Evolutionary conservation across 1,140 invertebrate genomes (phyloP).

Genomic region (Zaprionus capensis): DNA sequence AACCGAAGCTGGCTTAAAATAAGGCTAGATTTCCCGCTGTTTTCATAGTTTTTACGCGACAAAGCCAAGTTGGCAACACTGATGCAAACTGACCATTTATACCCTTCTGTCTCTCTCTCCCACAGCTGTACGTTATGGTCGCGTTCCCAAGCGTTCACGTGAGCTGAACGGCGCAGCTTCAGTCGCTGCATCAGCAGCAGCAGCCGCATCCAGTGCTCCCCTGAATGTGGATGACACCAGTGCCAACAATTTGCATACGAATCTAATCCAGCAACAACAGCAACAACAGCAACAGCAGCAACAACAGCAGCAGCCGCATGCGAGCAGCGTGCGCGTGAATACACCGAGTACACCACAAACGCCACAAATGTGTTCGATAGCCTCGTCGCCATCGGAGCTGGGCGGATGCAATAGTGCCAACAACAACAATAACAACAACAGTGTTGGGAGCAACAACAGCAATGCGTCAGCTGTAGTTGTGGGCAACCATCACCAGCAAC

Average conservation of each 20-base stretch:
- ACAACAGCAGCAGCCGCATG: slow-evolving; percentile 76
- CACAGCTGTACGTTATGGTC: slow-evolving; percentile 96
- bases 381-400: slow-evolving; percentile 83
- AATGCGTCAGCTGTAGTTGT: slow-evolving; percentile 68
- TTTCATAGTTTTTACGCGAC: no score
- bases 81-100: background rate
- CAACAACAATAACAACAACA: slow-evolving; percentile 70
- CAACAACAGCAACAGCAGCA: slow-evolving; percentile 70
- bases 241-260: slow-evolving; percentile 58
- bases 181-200: slow-evolving; percentile 65
- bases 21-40: no score
- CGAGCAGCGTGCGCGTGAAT: slow-evolving; percentile 71
- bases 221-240: slow-evolving; percentile 70
- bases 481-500: slow-evolving; percentile 63
- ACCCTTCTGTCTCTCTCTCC: slow-evolving; percentile 47
- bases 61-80: no score
- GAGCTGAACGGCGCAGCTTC: slow-evolving; percentile 88
- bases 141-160: slow-evolving; percentile 96
- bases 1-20: no score
- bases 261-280: slow-evolving; percentile 62
- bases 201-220: slow-evolving; percentile 43
- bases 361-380: slow-evolving; percentile 84
- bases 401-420: slow-evolving; percentile 79
- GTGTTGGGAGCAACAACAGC: slow-evolving; percentile 77
- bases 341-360: slow-evolving; percentile 84